Conservation (phyloP, 2,113 vertebrate genomes). For the Elgaria multicarinata region DNA sequence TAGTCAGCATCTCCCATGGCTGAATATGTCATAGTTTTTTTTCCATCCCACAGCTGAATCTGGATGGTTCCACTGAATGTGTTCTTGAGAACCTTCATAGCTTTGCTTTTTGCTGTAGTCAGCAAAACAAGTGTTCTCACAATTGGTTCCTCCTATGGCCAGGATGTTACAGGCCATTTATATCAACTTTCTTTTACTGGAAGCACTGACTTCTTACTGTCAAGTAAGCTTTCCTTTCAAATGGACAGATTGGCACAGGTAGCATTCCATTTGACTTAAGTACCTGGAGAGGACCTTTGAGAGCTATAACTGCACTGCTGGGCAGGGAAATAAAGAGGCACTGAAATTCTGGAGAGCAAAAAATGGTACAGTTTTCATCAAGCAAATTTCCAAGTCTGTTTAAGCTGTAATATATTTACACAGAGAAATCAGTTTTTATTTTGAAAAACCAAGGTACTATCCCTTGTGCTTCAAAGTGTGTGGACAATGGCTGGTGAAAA, state of each 20-base stretch:
- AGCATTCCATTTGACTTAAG: slow-evolving; percentile 32
- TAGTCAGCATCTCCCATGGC: background rate
- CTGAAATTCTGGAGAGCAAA: background rate
- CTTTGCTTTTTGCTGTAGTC: background rate
- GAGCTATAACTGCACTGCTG: background rate
- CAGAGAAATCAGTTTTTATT: background rate
- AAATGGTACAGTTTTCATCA: background rate
- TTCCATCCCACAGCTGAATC: background rate
- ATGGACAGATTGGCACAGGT: background rate
- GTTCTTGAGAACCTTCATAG: background rate
- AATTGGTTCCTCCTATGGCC: background rate
- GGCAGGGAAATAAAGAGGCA: background rate
- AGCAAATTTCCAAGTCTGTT: background rate
- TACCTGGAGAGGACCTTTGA: slow-evolving; percentile 24
- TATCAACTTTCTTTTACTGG: background rate
- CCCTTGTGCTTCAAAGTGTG: background rate
- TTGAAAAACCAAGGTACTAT: background rate
- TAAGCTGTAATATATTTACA: background rate
- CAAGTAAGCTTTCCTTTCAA: background rate
- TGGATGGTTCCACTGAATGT: background rate
- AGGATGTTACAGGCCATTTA: background rate
- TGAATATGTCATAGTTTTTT: background rate
- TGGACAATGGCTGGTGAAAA: background rate
- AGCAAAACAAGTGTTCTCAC: background rate
- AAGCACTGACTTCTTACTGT: background rate